Evolutionary conservation across 2,113 vertebrate genomes (phyloP).

Genomic region (Neodontobutis hainanensis): DNA sequence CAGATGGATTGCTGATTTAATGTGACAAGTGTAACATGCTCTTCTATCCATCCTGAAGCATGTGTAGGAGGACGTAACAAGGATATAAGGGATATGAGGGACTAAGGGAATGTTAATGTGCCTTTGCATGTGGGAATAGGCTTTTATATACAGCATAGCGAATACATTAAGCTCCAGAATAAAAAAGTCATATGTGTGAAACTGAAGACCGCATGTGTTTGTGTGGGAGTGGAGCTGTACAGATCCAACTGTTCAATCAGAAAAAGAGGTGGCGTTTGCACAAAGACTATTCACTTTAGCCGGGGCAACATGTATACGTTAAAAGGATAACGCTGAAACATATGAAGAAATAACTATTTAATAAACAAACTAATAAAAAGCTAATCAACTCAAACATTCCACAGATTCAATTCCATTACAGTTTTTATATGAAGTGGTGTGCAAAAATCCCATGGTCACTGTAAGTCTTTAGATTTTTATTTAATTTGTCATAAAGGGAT

Average conservation of each 20-base stretch:
- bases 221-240: neutral
- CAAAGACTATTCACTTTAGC: too few relatives aligned
- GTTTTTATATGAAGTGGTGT: neutral
- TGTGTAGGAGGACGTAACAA: slow-evolving; percentile 27
- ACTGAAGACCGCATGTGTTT: neutral
- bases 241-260: neutral
- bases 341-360: too few relatives aligned
- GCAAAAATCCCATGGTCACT: neutral
- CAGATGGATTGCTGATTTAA: neutral
- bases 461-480: neutral
- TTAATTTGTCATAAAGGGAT: neutral
- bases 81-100: slow-evolving; percentile 8
- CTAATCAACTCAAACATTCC: neutral
- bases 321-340: too few relatives aligned
- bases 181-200: neutral
- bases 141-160: neutral
- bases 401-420: neutral
- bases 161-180: neutral
- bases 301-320: too few relatives aligned
- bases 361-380: too few relatives aligned
- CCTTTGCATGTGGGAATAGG: slow-evolving; percentile 13
- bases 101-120: slow-evolving; percentile 13
- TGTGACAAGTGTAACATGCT: neutral
- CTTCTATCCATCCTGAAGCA: slow-evolving; percentile 1
- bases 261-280: too few relatives aligned